Base-by-base conservation (phyloP, 2,888 invertebrate species). In the Cataglyphis albicans region DNA sequence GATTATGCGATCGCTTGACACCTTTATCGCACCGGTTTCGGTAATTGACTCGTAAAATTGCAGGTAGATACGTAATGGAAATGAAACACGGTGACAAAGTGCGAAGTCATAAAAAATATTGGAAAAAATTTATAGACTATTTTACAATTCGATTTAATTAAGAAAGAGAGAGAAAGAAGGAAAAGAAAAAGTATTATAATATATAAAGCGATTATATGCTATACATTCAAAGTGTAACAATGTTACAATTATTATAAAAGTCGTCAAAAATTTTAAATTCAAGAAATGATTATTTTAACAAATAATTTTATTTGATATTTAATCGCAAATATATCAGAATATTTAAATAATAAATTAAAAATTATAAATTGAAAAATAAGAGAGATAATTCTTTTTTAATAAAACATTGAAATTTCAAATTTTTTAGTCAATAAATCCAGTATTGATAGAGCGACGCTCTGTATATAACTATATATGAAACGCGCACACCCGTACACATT, bases 41-140 rank as follows among this genome's bases (percentile, higher is more conserved):
- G 32, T 72, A 59, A 59, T 72, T 44, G 59, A 68, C 55, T 68
- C 44, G 18, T 44, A 72, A 72, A 80, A 44, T 21, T 6, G 35
- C 18, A 35, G 38, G 5, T 72, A 72, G 32, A 80, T 80, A 52
- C n/a, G 3, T 52, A 59, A 72, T 44, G 41, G 32, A 44, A 68
- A 29, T 55, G 41, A 76, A n/a, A 70, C 12, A 21, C 18, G 18
- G 41, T 52, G 55, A 78, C 55, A 41, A 59, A 80, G 59, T 32
- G 18, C 35, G 21, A 59, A 21, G 12, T 1, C 12, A 10, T 44
- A 72, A 72, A n/a, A 76, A 80, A 32, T 12, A 25, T 76, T 29
- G n/a, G 68, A 25, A 38, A 29, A 67, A 67, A 55, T 32, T 52
- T 68, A 68, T 55, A 0, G n/a, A 38, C 38, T 35, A 15, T 38